Evolutionary conservation across 2,888 invertebrate species (phyloP).

Genomic region (Nephrotoma guestfalica): DNA sequence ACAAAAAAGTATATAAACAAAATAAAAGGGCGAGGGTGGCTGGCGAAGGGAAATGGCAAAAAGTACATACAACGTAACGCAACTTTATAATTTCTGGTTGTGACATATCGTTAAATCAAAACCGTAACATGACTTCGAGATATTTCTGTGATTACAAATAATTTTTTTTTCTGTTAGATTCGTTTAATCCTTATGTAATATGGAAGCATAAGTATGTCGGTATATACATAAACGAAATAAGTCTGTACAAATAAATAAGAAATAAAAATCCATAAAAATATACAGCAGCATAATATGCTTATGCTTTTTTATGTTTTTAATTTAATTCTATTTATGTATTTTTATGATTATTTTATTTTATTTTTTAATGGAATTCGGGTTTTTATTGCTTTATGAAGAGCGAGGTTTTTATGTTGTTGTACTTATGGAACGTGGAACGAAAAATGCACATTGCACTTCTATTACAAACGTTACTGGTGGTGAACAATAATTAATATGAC

Average conservation of each 20-base stretch:
- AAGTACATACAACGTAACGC: neutral
- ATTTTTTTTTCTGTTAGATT: neutral
- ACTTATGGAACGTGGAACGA: too few relatives aligned
- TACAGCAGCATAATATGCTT: neutral
- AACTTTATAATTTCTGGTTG: constrained; percentile 26
- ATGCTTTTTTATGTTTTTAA: neutral
- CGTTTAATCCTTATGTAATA: neutral
- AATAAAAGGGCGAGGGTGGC: too few relatives aligned
- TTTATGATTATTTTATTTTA: neutral
- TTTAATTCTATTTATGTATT: neutral
- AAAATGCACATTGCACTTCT: too few relatives aligned
- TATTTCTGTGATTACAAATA: neutral
- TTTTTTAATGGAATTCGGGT: neutral
- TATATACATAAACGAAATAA: neutral
- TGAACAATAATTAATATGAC: too few relatives aligned
- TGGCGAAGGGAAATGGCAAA: neutral
- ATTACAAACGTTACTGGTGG: too few relatives aligned
- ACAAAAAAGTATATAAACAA: too few relatives aligned
- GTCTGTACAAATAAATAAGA: neutral
- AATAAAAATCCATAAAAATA: neutral
- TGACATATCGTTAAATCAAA: constrained; percentile 34
- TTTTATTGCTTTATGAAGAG: neutral
- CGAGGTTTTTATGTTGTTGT: neutral
- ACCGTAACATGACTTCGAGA: constrained; percentile 23
- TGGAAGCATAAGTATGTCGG: neutral